phyloP scores from a whole-genome alignment of 2,113 vertebrate species.

The Tragelaphus buxtoni region DNA sequence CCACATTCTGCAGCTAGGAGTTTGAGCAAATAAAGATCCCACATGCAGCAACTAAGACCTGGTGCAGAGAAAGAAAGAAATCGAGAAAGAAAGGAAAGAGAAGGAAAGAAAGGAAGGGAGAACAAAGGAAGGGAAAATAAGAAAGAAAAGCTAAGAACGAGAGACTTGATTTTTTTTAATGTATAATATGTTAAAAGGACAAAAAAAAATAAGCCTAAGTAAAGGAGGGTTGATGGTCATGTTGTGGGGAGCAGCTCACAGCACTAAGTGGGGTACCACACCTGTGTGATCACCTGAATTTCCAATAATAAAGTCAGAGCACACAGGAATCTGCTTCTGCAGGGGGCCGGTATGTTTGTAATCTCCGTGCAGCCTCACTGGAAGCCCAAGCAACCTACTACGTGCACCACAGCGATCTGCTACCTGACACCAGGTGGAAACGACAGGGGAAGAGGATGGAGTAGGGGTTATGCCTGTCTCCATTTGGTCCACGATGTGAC shows the following conservation, averaged over 20 bases:
- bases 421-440: neutral
- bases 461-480: neutral
- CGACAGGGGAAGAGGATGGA: neutral
- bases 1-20: neutral
- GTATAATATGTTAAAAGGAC: neutral
- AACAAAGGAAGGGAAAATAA: neutral
- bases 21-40: neutral
- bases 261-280: neutral
- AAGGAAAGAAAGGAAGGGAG: neutral
- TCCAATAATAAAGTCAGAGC: neutral
- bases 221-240: neutral
- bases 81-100: neutral
- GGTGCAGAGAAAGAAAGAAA: neutral
- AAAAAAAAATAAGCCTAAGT: neutral
- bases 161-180: neutral
- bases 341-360: too few relatives aligned
- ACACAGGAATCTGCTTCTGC: neutral
- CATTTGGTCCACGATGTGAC: neutral
- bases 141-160: neutral
- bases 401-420: rapidly evolving
- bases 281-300: neutral
- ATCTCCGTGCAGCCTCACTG: neutral
- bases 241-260: neutral
- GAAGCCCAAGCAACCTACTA: neutral
- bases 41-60: neutral